Base-by-base conservation (phyloP, 2,888 invertebrate genomes). In the Eristalis tenax region DNA sequence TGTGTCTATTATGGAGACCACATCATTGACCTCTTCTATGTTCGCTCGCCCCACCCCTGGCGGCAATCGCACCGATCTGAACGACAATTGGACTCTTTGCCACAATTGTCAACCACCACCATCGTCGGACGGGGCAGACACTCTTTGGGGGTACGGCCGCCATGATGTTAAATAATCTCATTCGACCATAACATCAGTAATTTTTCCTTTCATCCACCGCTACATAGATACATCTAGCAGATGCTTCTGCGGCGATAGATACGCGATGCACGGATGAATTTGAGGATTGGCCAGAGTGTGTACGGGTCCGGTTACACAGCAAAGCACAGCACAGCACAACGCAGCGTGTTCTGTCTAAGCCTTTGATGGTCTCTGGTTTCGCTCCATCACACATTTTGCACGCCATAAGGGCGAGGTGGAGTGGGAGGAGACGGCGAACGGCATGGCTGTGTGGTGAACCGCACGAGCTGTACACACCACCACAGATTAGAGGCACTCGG, bases 341-440 rank as follows among this genome's bases (percentile, higher is more conserved):
- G 23, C 22, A 64, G 13, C 18, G 10, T 63, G 59, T 65, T 63
- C 68, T 65, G 69, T 69, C 50, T 75, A 79, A 83, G 83, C 79
- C 83, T 76, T 83, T 79, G 79, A 76, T 83, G 79, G 83, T 70
- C 70, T 81, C 64, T 70, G 82, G 82, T 80, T 83, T 83, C 83
- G 83, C 83, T 87, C 59, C 87, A 83, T 87, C 79, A 73, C 78
- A 77, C 87, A 87, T 79, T 75, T 83, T 75, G 70, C 75, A 70
- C 75, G 73, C 23, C 71, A 74, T 70, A 75, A 71, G 82, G 84
- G 75, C 71, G 76, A 71, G 71, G 8, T 8, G 32, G 8, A 32
- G 8, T 10, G 10, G 32, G 32, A 8, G 32, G 32, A 2, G 32
- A 10, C 4, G 32, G 56, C 23, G 43, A 35, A 35, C 59, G 59